Percentiles rank a stretch among this genome's conserved stretches.
phyloP scores from a whole-genome alignment of 1,140 invertebrate species.

The Eufriesea mexicana region DNA sequence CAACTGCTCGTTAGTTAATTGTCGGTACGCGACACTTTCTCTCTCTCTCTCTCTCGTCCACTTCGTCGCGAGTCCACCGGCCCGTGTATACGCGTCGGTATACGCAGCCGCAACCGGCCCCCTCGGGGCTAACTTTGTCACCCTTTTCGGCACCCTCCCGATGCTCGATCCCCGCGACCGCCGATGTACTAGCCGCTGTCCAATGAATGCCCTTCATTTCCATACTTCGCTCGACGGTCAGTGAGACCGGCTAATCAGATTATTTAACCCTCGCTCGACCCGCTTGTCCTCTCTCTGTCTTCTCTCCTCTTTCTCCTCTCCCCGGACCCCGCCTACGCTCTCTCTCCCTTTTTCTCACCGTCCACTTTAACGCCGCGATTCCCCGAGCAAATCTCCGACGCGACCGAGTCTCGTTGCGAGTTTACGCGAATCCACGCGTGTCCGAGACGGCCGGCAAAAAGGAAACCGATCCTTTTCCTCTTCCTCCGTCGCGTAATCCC shows the following conservation, averaged over 20 bases:
- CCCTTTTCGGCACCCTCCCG: constrained; percentile 62
- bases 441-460: neutral
- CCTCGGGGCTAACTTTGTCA: constrained; percentile 50
- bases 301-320: neutral
- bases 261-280: constrained; percentile 76
- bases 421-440: neutral
- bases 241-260: constrained; percentile 78
- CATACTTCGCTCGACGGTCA: constrained; percentile 78
- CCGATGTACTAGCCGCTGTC: constrained; percentile 61
- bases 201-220: constrained; percentile 81
- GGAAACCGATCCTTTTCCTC: neutral
- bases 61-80: constrained; percentile 9
- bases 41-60: no score
- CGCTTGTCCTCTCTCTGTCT: constrained; percentile 42
- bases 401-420: neutral
- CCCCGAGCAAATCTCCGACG: neutral
- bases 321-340: neutral
- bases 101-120: constrained; percentile 67
- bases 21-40: constrained; percentile 64
- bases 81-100: constrained; percentile 18
- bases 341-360: no score
- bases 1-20: constrained; percentile 82
- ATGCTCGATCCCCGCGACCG: constrained; percentile 38
- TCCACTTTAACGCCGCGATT: neutral
- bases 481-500: neutral